Base-by-base conservation (phyloP, 2,113 vertebrate genomes). In the Ammodramus savannarum region DNA sequence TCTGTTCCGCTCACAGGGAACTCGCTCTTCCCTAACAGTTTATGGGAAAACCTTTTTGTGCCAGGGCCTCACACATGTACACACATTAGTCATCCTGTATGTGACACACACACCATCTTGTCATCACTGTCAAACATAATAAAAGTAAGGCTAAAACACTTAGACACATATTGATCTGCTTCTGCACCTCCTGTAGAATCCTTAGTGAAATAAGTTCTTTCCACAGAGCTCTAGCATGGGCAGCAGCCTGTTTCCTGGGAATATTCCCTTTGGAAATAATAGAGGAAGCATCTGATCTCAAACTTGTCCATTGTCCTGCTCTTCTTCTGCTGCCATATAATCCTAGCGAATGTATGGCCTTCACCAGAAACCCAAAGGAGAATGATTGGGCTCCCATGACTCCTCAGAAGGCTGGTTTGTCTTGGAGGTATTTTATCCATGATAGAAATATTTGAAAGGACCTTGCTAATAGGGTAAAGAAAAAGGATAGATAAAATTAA, bases 121-220 rank as follows among this genome's bases (percentile, higher is more conserved):
- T 97, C 97, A 91, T 92, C 85, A 0, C 97, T 96, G 97, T 97
- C 96, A 96, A 93, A 93, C 78, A 36, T 59, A 94, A 97, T 95
- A 84, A 96, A 97, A 97, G 80, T 75, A 36, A 90, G 52, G 85
- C 87, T 96, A 79, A 97, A 97, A 97, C 96, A 96, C 95, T 97
- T 95, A 85, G 48, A 91, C 85, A 92, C 73, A 62, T 93, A 95
- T 93, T 93, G 96, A 97, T 97, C 95, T 83, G 89, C 84, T 92
- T 94, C 95, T 85, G 52, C 80, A 65, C 79, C 96, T 96, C 94
- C 75, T 25, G 69, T 11, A 31, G 72, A 19, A 71, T 67, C 71
- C 59, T 86, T 59, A 48, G 79, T 65, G 92, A 57, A 87, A 72
- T 11, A 48, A 88, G 55, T 44, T 87, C 88, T 66, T 92, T 77